These are phyloP conservation scores for Coptotermes formosanus DNA, from an alignment of 1,140 invertebrate genomes.

Conservation along the genomic window DNA sequence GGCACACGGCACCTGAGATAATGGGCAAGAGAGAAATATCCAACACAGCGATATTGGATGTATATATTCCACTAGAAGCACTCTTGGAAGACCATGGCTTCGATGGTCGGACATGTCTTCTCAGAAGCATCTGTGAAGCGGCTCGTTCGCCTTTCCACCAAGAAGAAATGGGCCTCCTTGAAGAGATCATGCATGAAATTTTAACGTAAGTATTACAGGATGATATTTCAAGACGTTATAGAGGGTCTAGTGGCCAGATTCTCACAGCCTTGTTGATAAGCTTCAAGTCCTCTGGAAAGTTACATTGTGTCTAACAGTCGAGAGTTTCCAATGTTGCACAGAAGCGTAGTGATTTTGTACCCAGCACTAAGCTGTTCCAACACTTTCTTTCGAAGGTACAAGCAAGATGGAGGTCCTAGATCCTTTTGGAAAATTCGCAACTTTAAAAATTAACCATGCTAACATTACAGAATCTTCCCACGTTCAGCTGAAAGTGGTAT, in stretches of 20 bases:
- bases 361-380: too few relatives aligned
- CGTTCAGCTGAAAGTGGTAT: too few relatives aligned
- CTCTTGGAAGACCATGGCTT: conserved; percentile 32
- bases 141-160: conserved; percentile 45
- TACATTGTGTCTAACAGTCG: too few relatives aligned
- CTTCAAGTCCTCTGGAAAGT: too few relatives aligned
- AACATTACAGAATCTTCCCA: too few relatives aligned
- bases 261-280: too few relatives aligned
- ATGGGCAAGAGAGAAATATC: not conserved
- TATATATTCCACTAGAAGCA: not conserved
- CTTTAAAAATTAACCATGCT: too few relatives aligned
- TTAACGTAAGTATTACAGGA: conserved; percentile 47
- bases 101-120: conserved; percentile 45
- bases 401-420: too few relatives aligned
- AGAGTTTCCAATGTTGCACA: too few relatives aligned
- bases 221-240: not conserved
- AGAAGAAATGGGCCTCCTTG: conserved; percentile 43
- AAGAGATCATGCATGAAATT: conserved; percentile 49
- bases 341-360: too few relatives aligned
- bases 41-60: not conserved
- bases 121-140: conserved; percentile 50
- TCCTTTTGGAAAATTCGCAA: too few relatives aligned
- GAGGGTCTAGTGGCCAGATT: not conserved
- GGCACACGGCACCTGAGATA: not conserved
- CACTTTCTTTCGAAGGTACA: too few relatives aligned